Base-by-base conservation (phyloP, 2,888 invertebrate species). In the Peribatodes rhomboidaria region DNA sequence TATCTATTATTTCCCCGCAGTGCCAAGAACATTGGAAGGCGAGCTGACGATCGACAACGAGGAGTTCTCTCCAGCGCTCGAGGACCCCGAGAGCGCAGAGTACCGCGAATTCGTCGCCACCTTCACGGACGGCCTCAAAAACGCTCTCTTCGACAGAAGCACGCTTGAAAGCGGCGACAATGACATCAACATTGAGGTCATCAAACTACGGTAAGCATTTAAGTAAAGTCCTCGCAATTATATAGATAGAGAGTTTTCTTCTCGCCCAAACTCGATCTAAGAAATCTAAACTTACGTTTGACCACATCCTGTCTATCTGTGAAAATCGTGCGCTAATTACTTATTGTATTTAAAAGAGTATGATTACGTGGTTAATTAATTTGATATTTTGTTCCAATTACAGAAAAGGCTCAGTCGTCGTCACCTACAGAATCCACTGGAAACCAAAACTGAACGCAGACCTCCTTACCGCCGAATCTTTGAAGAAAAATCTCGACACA, bases 1-100 rank as follows among this genome's bases (percentile, higher is more conserved):
- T 46, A 46, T 2, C n/a, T n/a, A 22, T 27, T 14, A 1, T 13
- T 53, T 14, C 14, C 20, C 16, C 31, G 59, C 88, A 95, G 96
- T 97, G 69, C 96, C 96, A 55, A 92, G 94, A 79, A 95, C 95
- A 2, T 78, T 97, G 46, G 96, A 97, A 84, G 96, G 96, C 2
- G 94, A 95, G 75, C 80, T 97, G 59, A 94, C 87, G 63, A 94
- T 97, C 37, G 95, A 96, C 73, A 95, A 96, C 78, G 92, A 95
- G 72, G 93, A 94, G 46, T 96, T 94, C 84, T 91, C 92, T 10
- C 87, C 94, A 1, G 94, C 94, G 20, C 88, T 96, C 46, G 84
- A 88, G 37, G 93, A 96, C 76, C 90, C 92, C 16, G 95, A 95
- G 41, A 96, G 96, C 58, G 84, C 93, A 14, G 94, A 95, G 72